These are phyloP conservation scores for Botia kubotai DNA, from an alignment of 2,797 vertebrate genomes.

Conservation along the genomic window DNA sequence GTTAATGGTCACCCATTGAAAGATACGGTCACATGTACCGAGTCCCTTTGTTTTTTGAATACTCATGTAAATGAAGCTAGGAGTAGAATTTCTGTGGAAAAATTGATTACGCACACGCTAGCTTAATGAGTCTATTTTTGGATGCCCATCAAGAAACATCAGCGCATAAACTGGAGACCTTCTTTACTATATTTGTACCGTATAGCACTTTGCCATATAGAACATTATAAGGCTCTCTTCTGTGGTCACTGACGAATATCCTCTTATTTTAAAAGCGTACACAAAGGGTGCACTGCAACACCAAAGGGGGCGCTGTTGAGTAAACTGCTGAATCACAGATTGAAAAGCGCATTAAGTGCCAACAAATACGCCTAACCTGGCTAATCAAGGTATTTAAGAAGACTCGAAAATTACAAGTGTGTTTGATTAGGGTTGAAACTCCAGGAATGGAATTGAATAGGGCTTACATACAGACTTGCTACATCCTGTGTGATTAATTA, in stretches of 20 bases:
- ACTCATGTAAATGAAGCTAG: background rate
- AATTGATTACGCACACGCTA: background rate
- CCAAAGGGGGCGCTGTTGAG: too few species aligned
- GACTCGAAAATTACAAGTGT: background rate
- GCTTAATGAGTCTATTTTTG: background rate
- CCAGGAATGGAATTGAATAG: background rate
- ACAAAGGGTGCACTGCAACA: too few species aligned
- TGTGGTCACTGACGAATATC: too few species aligned
- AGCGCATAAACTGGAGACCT: background rate
- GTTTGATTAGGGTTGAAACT: background rate
- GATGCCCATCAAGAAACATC: background rate
- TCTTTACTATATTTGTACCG: too few species aligned
- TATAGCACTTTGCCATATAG: too few species aligned
- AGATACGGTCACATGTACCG: too few species aligned
- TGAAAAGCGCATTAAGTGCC: background rate
- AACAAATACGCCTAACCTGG: background rate
- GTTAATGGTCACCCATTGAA: background rate
- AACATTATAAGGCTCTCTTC: too few species aligned
- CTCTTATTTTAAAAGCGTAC: too few species aligned
- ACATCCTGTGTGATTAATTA: background rate
- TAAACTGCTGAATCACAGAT: too few species aligned
- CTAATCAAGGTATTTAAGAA: background rate
- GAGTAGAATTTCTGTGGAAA: background rate
- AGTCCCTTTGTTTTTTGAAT: background rate
- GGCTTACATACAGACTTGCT: background rate